Conservation (phyloP, 2,113 vertebrate genomes). For the Malaclemys terrapin region DNA sequence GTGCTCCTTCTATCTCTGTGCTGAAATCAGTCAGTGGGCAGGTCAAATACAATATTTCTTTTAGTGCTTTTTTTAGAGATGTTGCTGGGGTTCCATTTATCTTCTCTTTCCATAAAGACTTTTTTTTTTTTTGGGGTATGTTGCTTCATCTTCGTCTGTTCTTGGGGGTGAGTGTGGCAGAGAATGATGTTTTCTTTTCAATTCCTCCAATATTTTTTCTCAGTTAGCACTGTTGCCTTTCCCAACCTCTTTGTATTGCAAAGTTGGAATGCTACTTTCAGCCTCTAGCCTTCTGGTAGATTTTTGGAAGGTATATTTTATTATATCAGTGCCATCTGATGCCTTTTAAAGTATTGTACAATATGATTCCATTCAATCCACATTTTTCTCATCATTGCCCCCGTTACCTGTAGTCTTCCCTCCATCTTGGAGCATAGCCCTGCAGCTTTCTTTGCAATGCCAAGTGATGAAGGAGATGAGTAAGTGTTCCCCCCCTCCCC, state of each 20-base stretch:
- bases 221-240: slow-evolving; percentile 30
- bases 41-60: slow-evolving; percentile 14
- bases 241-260: background rate
- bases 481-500: background rate
- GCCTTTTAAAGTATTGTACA: slow-evolving; percentile 37
- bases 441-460: slow-evolving; percentile 37
- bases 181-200: slow-evolving; percentile 1
- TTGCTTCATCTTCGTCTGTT: background rate
- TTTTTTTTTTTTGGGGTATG: background rate
- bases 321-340: background rate
- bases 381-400: slow-evolving; percentile 35
- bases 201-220: background rate
- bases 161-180: background rate
- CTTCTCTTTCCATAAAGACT: slow-evolving; percentile 14
- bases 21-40: background rate
- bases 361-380: slow-evolving; percentile 34
- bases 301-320: slow-evolving; percentile 36
- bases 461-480: slow-evolving; percentile 53
- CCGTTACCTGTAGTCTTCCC: slow-evolving; percentile 32
- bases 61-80: slow-evolving; percentile 3
- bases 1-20: background rate
- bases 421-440: slow-evolving; percentile 33
- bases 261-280: slow-evolving; percentile 48
- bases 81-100: slow-evolving; percentile 4
- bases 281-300: background rate